These are phyloP conservation scores for Micrastur ruficollis DNA, from an alignment of 2,797 vertebrate species.

Conservation along the genomic window DNA sequence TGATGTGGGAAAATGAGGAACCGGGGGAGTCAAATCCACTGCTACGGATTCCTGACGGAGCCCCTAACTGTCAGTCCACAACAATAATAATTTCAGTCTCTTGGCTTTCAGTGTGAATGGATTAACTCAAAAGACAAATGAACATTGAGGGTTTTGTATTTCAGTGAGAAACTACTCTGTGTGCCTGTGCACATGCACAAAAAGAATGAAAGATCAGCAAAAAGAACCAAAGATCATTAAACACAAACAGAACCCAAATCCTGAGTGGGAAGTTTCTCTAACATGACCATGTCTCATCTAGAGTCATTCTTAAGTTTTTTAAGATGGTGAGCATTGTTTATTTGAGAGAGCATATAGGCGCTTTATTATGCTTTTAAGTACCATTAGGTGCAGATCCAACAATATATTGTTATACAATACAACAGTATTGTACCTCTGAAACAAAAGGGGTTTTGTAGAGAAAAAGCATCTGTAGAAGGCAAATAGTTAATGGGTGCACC, in stretches of 20 bases:
- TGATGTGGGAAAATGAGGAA: background rate
- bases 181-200: background rate
- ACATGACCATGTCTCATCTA: background rate
- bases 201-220: slow-evolving; percentile 2
- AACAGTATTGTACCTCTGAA: background rate
- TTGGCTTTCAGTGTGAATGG: background rate
- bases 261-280: background rate
- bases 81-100: background rate
- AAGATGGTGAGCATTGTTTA: background rate
- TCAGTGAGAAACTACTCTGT: background rate
- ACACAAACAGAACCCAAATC: background rate
- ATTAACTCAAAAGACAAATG: slow-evolving; percentile 19
- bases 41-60: background rate
- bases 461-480: background rate
- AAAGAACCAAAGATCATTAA: background rate
- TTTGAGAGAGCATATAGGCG: background rate
- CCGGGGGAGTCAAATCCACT: background rate
- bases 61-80: background rate
- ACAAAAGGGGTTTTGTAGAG: background rate
- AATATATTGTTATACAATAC: too few relatives aligned
- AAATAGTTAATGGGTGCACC: background rate
- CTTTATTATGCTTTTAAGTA: background rate
- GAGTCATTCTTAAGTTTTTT: background rate
- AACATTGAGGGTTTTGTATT: background rate
- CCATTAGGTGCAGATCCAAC: background rate